phyloP scores from a whole-genome alignment of 2,113 vertebrate species.

The Sturnira hondurensis region DNA sequence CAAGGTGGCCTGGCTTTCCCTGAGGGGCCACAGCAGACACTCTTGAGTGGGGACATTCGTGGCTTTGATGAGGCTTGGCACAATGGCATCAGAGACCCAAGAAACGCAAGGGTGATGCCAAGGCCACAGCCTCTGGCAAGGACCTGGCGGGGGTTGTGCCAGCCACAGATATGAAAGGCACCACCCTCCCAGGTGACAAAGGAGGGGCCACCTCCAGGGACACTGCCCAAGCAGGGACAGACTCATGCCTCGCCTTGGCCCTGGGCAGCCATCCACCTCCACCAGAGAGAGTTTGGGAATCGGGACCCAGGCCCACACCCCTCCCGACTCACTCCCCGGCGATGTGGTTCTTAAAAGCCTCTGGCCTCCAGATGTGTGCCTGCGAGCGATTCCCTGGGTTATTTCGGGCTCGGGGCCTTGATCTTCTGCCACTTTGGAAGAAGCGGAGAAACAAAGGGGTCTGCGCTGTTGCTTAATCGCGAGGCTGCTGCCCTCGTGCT shows the following conservation, averaged over 20 bases:
- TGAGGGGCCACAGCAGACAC: no score
- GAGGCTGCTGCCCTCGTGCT: background rate
- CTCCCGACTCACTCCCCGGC: constrained; percentile 34
- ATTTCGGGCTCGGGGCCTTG: constrained; percentile 71
- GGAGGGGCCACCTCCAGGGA: background rate
- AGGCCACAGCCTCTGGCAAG: background rate
- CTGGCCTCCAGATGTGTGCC: constrained; percentile 82
- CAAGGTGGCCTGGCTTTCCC: background rate
- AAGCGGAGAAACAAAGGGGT: background rate
- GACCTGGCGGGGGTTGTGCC: background rate
- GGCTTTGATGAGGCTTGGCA: background rate
- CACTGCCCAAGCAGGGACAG: background rate
- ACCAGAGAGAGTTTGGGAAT: constrained; percentile 1
- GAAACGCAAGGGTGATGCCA: fast-evolving
- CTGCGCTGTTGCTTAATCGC: background rate
- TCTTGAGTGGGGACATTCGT: fast-evolving
- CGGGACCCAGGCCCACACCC: constrained; percentile 8
- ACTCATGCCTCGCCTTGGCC: fast-evolving
- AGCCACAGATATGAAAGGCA: fast-evolving
- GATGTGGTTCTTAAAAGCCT: constrained; percentile 40
- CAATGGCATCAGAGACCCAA: fast-evolving
- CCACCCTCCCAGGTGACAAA: background rate
- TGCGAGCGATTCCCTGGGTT: constrained; percentile 74
- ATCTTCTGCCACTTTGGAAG: constrained; percentile 73
- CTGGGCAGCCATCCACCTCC: background rate